Evolutionary conservation across 2,888 invertebrate genomes (phyloP).

Genomic region (Malachius bipustulatus): DNA sequence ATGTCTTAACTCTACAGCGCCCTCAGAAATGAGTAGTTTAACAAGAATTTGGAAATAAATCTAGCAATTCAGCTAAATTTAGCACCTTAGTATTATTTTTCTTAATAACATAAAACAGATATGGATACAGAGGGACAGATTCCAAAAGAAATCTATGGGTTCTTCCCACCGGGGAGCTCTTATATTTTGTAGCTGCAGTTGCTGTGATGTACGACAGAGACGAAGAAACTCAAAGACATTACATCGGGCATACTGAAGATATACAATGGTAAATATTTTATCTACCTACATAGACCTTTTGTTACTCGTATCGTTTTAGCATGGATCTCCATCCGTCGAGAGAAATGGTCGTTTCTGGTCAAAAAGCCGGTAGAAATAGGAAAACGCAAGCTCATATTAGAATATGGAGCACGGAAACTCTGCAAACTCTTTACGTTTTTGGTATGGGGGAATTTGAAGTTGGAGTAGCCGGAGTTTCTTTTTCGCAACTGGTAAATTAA

Average conservation of each 20-base stretch:
- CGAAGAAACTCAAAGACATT: conserved; percentile 80
- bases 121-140: conserved; percentile 89
- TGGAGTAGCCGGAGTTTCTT: conserved; percentile 79
- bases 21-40: no score
- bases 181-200: conserved; percentile 87
- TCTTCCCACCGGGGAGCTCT: conserved; percentile 82
- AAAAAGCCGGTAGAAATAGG: conserved; percentile 69
- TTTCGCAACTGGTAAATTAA: conserved; percentile 65
- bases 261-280: conserved; percentile 63
- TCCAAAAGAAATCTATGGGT: conserved; percentile 83
- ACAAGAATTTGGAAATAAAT: no score
- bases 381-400: conserved; percentile 82
- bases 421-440: conserved; percentile 80
- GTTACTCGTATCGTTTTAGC: conserved; percentile 37
- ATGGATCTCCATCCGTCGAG: conserved; percentile 82
- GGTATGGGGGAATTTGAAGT: conserved; percentile 84
- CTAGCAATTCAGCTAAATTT: no score
- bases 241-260: conserved; percentile 84
- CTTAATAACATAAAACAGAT: conserved; percentile 44
- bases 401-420: conserved; percentile 83
- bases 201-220: conserved; percentile 80
- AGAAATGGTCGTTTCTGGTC: conserved; percentile 82
- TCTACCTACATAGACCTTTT: neutral
- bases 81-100: conserved; percentile 18
- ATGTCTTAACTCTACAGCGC: no score